These are phyloP conservation scores for Microtus ochrogaster DNA, from an alignment of 2,113 vertebrate species.

Conservation along the genomic window DNA sequence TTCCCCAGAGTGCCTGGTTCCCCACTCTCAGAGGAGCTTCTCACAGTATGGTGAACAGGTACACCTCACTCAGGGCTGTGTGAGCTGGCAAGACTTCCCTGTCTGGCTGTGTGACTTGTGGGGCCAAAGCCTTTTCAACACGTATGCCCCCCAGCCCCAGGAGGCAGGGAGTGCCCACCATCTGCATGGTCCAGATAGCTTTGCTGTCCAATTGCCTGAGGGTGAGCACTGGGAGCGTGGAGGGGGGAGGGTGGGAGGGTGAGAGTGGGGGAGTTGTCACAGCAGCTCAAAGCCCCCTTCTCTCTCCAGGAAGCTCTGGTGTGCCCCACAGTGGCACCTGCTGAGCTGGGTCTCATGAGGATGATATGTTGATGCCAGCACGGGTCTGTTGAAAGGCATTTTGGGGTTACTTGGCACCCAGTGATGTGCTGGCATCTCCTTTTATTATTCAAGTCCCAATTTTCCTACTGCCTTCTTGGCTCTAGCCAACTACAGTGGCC, in stretches of 20 bases:
- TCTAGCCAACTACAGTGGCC: not conserved
- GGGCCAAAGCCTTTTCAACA: not conserved
- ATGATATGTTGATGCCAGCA: too few species aligned
- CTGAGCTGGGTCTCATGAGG: not conserved
- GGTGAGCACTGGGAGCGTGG: not conserved
- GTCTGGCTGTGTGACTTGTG: not conserved
- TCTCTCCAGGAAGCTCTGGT: not conserved
- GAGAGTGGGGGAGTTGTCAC: too few species aligned
- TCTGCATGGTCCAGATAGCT: not conserved
- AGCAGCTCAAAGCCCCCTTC: not conserved
- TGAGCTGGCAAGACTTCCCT: not conserved
- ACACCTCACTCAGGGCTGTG: not conserved
- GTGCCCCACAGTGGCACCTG: not conserved
- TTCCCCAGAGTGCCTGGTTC: not conserved
- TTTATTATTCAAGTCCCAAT: not conserved
- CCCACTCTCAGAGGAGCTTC: too few species aligned
- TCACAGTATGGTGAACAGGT: not conserved
- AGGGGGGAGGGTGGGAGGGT: too few species aligned
- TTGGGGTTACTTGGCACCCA: not conserved
- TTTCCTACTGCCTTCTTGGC: not conserved
- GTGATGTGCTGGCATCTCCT: not conserved
- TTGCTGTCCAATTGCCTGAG: not conserved
- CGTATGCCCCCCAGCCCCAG: rapidly evolving
- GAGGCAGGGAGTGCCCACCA: rapidly evolving
- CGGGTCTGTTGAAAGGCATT: not conserved